Conservation (phyloP, 2,888 invertebrate species). For the Hipparchia semele region DNA sequence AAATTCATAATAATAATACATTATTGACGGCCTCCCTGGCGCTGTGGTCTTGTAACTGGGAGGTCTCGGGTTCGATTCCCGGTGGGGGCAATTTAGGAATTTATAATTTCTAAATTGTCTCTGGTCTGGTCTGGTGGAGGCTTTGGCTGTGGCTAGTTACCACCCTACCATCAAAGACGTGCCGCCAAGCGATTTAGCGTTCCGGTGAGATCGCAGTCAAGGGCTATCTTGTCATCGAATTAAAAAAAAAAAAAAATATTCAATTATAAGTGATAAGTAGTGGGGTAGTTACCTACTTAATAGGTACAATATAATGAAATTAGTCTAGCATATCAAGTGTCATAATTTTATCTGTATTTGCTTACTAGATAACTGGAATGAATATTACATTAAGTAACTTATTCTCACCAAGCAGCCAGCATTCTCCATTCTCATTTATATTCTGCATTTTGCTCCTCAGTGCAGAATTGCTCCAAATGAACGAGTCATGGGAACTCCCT, state of each 20-base stretch:
- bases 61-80: no score
- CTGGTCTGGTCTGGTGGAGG: no score
- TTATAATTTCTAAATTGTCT: no score
- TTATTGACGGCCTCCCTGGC: no score
- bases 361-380: not conserved
- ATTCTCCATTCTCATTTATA: conserved; percentile 1
- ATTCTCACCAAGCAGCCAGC: conserved; percentile 1
- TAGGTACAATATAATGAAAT: not conserved
- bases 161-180: no score
- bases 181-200: no score
- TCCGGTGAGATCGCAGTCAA: no score
- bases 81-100: no score
- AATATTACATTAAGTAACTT: not conserved
- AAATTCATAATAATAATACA: not conserved
- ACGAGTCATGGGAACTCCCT: conserved; percentile 4
- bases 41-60: no score
- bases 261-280: not conserved
- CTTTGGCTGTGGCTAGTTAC: no score
- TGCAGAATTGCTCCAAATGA: not conserved
- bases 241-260: not conserved
- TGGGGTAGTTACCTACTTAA: not conserved
- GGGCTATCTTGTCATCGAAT: no score
- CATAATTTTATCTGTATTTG: not conserved
- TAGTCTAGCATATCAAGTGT: not conserved
- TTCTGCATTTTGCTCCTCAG: not conserved